A percentile compares a stretch with the other conserved stretches of the same genome.
phyloP scores from a whole-genome alignment of 2,797 vertebrate species.

The Meda fulgida region DNA sequence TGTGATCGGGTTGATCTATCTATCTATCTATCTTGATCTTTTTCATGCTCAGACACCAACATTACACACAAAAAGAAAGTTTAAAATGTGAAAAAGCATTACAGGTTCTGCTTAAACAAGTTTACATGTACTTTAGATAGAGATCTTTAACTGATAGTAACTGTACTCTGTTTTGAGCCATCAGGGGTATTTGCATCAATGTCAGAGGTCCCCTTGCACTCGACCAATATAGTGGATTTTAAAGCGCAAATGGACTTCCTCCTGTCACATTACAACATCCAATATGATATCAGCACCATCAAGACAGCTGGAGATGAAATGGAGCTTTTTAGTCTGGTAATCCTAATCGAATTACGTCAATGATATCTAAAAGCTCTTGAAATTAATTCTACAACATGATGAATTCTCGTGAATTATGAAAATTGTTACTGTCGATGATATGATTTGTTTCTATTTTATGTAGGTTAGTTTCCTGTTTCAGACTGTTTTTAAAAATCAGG shows the following conservation, averaged over 20 bases:
- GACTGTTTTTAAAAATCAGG: constrained; percentile 75
- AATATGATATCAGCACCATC: constrained; percentile 65
- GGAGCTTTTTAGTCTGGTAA: constrained; percentile 76
- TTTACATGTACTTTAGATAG: not conserved
- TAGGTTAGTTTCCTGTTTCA: constrained; percentile 77
- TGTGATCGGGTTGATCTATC: too few species aligned
- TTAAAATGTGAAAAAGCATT: not conserved
- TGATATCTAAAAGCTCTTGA: not conserved
- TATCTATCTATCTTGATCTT: too few species aligned
- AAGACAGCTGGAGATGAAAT: constrained; percentile 74
- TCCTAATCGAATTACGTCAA: not conserved
- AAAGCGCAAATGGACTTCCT: constrained; percentile 73
- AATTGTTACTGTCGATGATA: not conserved
- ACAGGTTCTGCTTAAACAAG: not conserved
- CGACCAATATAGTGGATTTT: constrained; percentile 68
- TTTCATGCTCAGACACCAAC: too few species aligned
- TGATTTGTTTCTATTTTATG: not conserved
- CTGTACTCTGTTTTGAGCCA: not conserved
- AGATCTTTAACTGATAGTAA: not conserved
- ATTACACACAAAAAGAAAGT: not conserved
- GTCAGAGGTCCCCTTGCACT: constrained; percentile 51
- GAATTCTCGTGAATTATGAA: not conserved
- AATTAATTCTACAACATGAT: not conserved
- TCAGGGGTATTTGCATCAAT: constrained; percentile 44
- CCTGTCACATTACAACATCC: constrained; percentile 72